Base-by-base conservation (phyloP, 2,888 invertebrate species). In the Pristionchus exspectatus region DNA sequence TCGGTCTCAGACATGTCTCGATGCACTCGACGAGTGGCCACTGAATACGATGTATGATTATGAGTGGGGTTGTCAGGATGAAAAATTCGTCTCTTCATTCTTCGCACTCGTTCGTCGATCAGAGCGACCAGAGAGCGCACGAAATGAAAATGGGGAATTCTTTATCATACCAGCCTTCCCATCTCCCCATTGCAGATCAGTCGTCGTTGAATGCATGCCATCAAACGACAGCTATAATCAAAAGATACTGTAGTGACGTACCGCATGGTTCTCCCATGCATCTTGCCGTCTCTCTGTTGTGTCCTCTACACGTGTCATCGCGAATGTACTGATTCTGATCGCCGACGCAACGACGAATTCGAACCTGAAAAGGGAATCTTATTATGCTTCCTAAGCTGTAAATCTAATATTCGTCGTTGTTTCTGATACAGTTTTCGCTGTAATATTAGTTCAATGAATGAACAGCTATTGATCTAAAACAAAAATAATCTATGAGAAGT, bases 311-410 rank as follows among this genome's bases (percentile, higher is more conserved):
- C 30, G 44, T 38, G 54, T 74, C 87, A 56, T 88, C 87, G 0
- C 74, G 54, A 18, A 88, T 74, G 56, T 88, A 88, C 24, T 88
- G 24, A 54, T 63, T 74, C 38, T 54, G 50, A 63, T 88, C 87
- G 7, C 87, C 87, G 16, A 88, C 87, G 44, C 87, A 88, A 74
- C 87, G 87, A 88, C 87, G 87, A 44, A 88, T 88, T 33, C 87
- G 87, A 59, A 88, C 87, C 87, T 88, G 30, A 66, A 7, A 24
- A 7, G 44, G 12, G 59, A 24, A 59, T 16, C 59, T 59, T 59
- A 2, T 21, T 44, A 3, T 59, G 59, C n/a, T n/a, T n/a, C n/a
- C n/a, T n/a, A n/a, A n/a, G n/a, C n/a, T 59, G 14, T 4, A 59
- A 18, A 59, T 59, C 59, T 2, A 59, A 59, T 59, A 21, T 14